Conservation (phyloP, 2,888 invertebrate species). For the Piscicola geometra region DNA sequence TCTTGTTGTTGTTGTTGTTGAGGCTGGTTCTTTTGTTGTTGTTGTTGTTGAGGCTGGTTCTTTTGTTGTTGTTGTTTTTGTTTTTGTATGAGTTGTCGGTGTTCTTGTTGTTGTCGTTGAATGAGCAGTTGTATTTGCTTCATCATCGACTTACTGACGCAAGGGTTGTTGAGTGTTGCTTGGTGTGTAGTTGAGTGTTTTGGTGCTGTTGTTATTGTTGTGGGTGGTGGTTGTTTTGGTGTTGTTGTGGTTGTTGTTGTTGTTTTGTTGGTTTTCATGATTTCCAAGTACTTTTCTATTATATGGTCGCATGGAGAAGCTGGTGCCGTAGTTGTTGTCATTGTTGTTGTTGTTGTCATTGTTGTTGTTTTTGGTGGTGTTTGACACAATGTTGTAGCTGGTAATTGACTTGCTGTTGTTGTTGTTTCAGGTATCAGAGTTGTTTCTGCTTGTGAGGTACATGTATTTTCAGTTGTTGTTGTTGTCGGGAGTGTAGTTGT, state of each 20-base stretch:
- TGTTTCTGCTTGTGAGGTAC: background rate
- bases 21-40: background rate
- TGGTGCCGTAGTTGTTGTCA: background rate
- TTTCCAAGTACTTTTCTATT: no score
- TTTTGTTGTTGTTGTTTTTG: background rate
- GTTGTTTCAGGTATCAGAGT: background rate
- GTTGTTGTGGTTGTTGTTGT: background rate
- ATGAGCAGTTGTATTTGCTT: background rate
- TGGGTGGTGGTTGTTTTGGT: background rate
- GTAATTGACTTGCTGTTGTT: background rate
- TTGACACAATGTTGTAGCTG: background rate
- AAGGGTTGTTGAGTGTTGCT: background rate
- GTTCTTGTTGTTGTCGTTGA: background rate
- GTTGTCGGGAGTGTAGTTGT: background rate
- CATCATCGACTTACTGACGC: background rate
- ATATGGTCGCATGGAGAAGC: no score
- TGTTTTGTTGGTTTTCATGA: background rate
- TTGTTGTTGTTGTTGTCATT: background rate
- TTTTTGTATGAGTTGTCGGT: background rate
- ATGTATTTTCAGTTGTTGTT: background rate
- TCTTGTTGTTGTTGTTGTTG: background rate
- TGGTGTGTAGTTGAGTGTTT: background rate
- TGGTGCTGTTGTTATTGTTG: background rate
- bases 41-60: conserved; percentile 3
- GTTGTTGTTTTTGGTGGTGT: background rate